Conservation (phyloP, 1,140 invertebrate genomes). For the Drosophila pruinosa region DNA sequence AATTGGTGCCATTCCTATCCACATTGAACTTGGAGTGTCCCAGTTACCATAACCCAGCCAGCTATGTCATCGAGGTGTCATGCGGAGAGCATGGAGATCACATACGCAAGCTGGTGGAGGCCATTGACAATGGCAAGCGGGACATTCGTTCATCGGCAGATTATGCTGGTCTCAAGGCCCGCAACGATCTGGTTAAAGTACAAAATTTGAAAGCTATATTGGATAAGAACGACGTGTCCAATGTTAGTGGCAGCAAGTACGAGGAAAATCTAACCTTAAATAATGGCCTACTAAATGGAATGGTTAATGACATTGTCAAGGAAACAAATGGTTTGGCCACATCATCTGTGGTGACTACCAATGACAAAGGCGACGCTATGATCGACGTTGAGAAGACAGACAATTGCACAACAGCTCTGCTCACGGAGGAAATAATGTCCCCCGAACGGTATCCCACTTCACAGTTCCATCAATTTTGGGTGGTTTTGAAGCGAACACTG, state of each 20-base stretch:
- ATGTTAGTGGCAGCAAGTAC: slow-evolving; percentile 84
- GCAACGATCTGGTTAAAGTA: slow-evolving; percentile 83
- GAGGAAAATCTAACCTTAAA: slow-evolving; percentile 81
- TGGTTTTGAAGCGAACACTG: slow-evolving; percentile 90
- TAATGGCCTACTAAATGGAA: slow-evolving; percentile 81
- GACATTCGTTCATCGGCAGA: slow-evolving; percentile 86
- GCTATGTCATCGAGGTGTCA: slow-evolving; percentile 97
- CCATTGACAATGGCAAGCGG: slow-evolving; percentile 91
- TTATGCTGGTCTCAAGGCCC: slow-evolving; percentile 84
- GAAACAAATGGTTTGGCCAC: slow-evolving; percentile 53
- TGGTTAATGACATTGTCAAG: slow-evolving; percentile 89
- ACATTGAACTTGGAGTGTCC: slow-evolving; percentile 94
- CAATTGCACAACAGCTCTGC: slow-evolving; percentile 87
- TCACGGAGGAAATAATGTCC: slow-evolving; percentile 85
- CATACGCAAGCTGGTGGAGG: slow-evolving; percentile 91
- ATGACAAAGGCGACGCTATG: slow-evolving; percentile 78
- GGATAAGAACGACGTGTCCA: slow-evolving; percentile 84
- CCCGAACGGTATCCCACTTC: slow-evolving; percentile 90
- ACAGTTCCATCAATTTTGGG: slow-evolving; percentile 91
- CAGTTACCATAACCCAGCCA: slow-evolving; percentile 98
- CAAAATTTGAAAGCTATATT: slow-evolving; percentile 77
- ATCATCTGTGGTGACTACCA: slow-evolving; percentile 58
- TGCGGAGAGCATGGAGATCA: slow-evolving; percentile 97
- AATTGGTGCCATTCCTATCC: slow-evolving; percentile 94
- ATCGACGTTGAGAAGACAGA: slow-evolving; percentile 86